Conservation (phyloP, 2,888 invertebrate genomes). For the Elgonia sp. region DNA sequence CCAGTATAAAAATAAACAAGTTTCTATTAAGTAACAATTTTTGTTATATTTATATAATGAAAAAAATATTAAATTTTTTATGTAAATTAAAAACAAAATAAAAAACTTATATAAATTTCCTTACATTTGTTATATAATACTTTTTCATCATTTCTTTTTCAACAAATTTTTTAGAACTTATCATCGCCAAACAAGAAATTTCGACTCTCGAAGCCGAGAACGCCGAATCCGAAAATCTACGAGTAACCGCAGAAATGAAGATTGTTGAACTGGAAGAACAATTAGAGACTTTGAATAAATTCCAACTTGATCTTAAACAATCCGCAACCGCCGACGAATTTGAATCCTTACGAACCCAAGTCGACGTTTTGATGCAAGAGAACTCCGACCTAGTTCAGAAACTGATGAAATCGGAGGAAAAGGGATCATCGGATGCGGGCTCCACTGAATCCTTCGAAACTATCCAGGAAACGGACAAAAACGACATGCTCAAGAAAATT, state of each 20-base stretch:
- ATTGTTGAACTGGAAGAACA: conserved; percentile 94
- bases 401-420: conserved; percentile 90
- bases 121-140: no score
- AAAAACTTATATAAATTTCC: no score
- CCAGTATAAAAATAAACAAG: no score
- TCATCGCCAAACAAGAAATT: conserved; percentile 89
- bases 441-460: conserved; percentile 84
- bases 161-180: conserved; percentile 82
- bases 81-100: no score
- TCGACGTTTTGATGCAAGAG: conserved; percentile 90
- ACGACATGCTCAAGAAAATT: conserved; percentile 80
- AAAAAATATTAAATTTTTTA: no score
- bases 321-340: conserved; percentile 87
- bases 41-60: no score
- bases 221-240: conserved; percentile 89
- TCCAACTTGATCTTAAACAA: conserved; percentile 87
- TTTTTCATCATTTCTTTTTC: neutral
- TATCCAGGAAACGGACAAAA: conserved; percentile 80
- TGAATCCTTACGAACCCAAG: conserved; percentile 86
- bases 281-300: conserved; percentile 87
- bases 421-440: conserved; percentile 82
- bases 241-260: conserved; percentile 93
- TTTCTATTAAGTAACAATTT: no score
- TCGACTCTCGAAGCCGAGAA: conserved; percentile 89
- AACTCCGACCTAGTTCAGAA: conserved; percentile 92